Percentiles rank a stretch among this genome's conserved stretches.
phyloP scores from a whole-genome alignment of 2,113 vertebrate species.

The Notothenia coriiceps region DNA sequence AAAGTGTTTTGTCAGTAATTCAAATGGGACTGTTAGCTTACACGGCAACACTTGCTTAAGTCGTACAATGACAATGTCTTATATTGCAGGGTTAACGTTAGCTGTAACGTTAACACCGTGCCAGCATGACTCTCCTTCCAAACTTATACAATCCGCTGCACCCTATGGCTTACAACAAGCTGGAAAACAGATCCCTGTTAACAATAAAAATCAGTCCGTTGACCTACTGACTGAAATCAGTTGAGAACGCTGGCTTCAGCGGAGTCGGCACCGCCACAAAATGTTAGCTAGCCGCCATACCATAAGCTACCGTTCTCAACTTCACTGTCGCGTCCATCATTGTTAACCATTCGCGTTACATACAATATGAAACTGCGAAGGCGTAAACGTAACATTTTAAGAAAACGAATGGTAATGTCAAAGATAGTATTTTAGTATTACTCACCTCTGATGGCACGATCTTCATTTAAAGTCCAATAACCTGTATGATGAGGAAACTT shows the following conservation, averaged over 20 bases:
- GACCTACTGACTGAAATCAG: constrained; percentile 68
- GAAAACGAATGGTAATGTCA: neutral
- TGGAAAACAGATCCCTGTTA: constrained; percentile 9
- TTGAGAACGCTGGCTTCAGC: constrained; percentile 38
- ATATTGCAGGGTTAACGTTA: constrained; percentile 70
- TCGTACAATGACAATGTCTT: constrained; percentile 70
- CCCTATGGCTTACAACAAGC: constrained; percentile 15
- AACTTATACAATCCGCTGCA: constrained; percentile 41
- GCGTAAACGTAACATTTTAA: neutral
- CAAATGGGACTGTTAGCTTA: constrained; percentile 22
- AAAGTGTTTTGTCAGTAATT: constrained; percentile 1
- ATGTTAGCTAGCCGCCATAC: constrained; percentile 75
- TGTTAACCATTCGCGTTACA: constrained; percentile 66
- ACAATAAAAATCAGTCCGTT: constrained; percentile 47
- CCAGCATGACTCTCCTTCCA: constrained; percentile 68
- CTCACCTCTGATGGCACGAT: constrained; percentile 88
- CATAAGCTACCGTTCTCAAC: constrained; percentile 63
- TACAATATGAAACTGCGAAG: constrained; percentile 27
- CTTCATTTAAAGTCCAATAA: constrained; percentile 89
- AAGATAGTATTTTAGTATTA: neutral
- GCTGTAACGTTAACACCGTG: constrained; percentile 59
- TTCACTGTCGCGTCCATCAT: constrained; percentile 73
- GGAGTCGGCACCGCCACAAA: constrained; percentile 53
- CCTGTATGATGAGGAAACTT: constrained; percentile 85
- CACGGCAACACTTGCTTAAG: constrained; percentile 35